Conservation (phyloP, 2,888 invertebrate species). For the Uloborus plumipes region DNA sequence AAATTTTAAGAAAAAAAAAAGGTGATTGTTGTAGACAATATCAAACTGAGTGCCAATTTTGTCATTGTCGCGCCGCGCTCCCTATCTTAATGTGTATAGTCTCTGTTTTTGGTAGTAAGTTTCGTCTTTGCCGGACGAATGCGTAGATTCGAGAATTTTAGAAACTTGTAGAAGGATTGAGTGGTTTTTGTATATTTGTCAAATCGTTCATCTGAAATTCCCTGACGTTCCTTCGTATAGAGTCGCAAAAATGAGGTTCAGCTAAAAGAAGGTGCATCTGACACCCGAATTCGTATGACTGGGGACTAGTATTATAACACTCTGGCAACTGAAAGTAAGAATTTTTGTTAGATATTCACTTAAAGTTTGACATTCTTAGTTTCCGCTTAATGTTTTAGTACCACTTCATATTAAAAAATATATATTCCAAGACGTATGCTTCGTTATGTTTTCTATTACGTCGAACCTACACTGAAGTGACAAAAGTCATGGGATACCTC, state of each 20-base stretch:
- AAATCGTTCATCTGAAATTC: constrained; percentile 57
- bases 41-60: constrained; percentile 64
- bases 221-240: constrained; percentile 53
- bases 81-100: constrained; percentile 63
- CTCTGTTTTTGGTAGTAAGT: constrained; percentile 62
- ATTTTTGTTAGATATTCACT: too few species aligned
- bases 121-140: constrained; percentile 51
- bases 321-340: too few species aligned
- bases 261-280: constrained; percentile 1
- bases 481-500: too few species aligned
- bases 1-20: constrained; percentile 34
- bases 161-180: constrained; percentile 52
- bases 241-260: constrained; percentile 23
- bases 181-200: constrained; percentile 55
- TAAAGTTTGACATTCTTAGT: too few species aligned
- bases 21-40: constrained; percentile 56
- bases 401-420: too few species aligned
- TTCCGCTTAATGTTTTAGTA: too few species aligned
- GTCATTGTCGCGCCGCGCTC: constrained; percentile 59
- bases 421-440: too few species aligned
- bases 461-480: too few species aligned
- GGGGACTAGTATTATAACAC: constrained; percentile 11
- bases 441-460: too few species aligned
- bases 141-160: constrained; percentile 59
- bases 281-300: constrained; percentile 33